Base-by-base conservation (phyloP, 2,888 invertebrate genomes). In the Drosophila colorata region DNA sequence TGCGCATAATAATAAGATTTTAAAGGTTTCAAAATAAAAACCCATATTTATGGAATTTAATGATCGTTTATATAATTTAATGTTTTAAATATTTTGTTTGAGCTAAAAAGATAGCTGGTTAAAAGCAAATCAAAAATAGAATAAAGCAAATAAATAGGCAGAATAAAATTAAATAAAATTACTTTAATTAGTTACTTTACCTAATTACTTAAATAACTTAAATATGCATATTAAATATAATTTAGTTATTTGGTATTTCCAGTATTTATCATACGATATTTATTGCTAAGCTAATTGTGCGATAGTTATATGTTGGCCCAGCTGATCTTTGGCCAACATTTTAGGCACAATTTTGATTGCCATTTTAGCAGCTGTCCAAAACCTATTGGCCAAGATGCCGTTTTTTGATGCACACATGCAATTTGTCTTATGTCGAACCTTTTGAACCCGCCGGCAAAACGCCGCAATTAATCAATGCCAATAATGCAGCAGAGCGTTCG, bases 371-470 rank as follows among this genome's bases (percentile, higher is more conserved):
- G 65, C 70, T 72, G 70, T 51, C 65, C 2, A 14, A 53, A 67
- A 47, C 58, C 33, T 55, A 57, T 57, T 72, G 59, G 25, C 33
- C 28, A 28, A 28, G 28, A 28, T 28, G 28, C 28, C 2, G 28
- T 28, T 44, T 43, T 46, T 23, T 11, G 20, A 13, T 68, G 43
- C 43, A 33, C 49, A 51, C 46, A 20, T 28, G 63, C 43, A 78
- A 75, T 75, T 75, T 75, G 78, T 75, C 74, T 75, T 78, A 6
- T 68, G 74, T 60, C 43, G 64, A 60, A 74, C 75, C 74, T 78
- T 31, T 67, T 75, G 75, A 75, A 75, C 75, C 75, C 53, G 78
- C 16, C 48, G 59, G 23, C 67, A 56, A 59, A 35, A 43, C 74
- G 78, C 44, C 61, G 69, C 64, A 38, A 75, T 75, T 69, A 68